These are phyloP conservation scores for Aethes cnicana DNA, from an alignment of 2,888 invertebrate genomes.

Conservation along the genomic window DNA sequence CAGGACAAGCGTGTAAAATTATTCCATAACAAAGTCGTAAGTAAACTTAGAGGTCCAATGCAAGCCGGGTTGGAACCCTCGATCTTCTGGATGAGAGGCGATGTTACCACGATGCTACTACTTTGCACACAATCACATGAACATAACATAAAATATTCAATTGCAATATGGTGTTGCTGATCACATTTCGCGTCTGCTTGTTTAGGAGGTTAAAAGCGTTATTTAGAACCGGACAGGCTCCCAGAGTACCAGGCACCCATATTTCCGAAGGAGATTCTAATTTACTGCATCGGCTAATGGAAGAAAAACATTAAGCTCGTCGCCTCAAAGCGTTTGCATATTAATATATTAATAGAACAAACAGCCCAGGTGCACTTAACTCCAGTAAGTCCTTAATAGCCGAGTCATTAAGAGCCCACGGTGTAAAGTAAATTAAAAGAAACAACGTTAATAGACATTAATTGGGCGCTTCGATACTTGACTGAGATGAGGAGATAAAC, in stretches of 20 bases:
- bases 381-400: constrained; percentile 68
- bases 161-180: constrained; percentile 9
- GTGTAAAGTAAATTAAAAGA: constrained; percentile 39
- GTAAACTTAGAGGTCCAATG: too few relatives aligned
- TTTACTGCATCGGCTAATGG: constrained; percentile 76
- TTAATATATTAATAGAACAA: constrained; percentile 73
- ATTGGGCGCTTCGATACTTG: constrained; percentile 2
- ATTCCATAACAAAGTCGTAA: too few relatives aligned
- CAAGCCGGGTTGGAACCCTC: too few relatives aligned
- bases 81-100: too few relatives aligned
- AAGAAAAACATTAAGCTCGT: constrained; percentile 72
- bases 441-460: constrained; percentile 22
- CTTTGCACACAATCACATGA: too few relatives aligned
- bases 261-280: constrained; percentile 66
- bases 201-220: constrained; percentile 33
- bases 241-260: constrained; percentile 59
- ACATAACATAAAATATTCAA: constrained; percentile 14
- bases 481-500: constrained; percentile 6
- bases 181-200: constrained; percentile 2
- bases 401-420: constrained; percentile 49
- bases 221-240: constrained; percentile 40
- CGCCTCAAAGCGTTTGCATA: constrained; percentile 71
- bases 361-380: constrained; percentile 68
- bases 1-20: too few relatives aligned
- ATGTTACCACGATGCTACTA: too few relatives aligned